phyloP scores from a whole-genome alignment of 2,113 vertebrate genomes.

The Tricholaema leucomelas region DNA sequence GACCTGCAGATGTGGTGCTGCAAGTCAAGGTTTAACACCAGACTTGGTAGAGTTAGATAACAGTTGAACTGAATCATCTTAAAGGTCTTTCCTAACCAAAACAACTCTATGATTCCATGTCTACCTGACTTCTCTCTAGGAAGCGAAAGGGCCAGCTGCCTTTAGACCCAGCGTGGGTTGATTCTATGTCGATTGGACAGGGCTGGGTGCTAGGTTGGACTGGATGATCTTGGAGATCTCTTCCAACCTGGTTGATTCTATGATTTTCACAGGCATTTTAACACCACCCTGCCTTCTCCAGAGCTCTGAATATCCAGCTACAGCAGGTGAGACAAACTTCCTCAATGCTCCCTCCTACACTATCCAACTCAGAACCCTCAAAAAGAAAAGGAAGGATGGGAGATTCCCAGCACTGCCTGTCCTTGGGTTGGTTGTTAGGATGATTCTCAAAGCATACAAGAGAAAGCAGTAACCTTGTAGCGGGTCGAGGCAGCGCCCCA shows the following conservation, averaged over 20 bases:
- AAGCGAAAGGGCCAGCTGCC: background rate
- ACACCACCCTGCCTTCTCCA: background rate
- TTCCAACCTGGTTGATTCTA: too few species aligned
- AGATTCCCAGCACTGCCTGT: background rate
- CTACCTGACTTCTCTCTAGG: background rate
- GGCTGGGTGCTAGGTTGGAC: too few species aligned
- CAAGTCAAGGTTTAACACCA: too few species aligned
- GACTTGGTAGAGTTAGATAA: too few species aligned
- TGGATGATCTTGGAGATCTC: too few species aligned
- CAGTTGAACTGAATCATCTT: too few species aligned
- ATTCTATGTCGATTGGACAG: too few species aligned
- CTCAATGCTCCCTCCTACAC: background rate
- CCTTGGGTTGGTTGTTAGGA: background rate
- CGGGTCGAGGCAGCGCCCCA: background rate
- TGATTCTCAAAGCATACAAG: fast-evolving
- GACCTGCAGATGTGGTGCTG: too few species aligned
- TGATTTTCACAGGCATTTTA: background rate
- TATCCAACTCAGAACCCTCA: background rate
- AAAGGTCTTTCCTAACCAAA: too few species aligned
- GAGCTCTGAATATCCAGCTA: background rate
- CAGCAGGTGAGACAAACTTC: background rate
- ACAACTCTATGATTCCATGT: background rate
- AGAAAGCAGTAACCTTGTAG: background rate
- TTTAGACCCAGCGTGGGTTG: background rate
- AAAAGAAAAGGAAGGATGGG: background rate